phyloP scores from a whole-genome alignment of 2,113 vertebrate species.

The Rhinoderma darwinii region DNA sequence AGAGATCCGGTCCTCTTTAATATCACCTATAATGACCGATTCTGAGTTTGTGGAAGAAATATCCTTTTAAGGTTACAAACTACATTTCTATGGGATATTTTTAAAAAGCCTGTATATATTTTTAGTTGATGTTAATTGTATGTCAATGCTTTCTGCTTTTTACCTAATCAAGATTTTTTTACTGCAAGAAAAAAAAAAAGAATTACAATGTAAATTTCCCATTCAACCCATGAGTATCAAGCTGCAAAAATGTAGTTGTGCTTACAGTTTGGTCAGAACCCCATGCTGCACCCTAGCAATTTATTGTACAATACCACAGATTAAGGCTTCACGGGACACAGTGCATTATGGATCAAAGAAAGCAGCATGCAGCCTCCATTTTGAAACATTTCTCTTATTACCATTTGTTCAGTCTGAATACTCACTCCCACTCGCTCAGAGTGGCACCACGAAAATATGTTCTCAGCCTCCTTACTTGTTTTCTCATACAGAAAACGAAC shows the following conservation, averaged over 20 bases:
- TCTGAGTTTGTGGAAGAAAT: neutral
- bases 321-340: slow-evolving; percentile 56
- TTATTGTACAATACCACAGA: slow-evolving; percentile 56
- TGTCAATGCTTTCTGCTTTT: neutral
- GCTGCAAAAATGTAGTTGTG: slow-evolving; percentile 36
- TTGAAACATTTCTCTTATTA: slow-evolving; percentile 56
- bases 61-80: neutral
- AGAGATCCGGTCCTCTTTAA: neutral
- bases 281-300: slow-evolving; percentile 52
- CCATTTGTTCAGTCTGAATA: slow-evolving; percentile 55
- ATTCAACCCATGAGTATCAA: slow-evolving; percentile 45
- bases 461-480: slow-evolving; percentile 44
- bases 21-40: neutral
- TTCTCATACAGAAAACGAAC: slow-evolving; percentile 38
- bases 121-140: slow-evolving; percentile 23
- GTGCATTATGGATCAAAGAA: slow-evolving; percentile 59
- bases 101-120: neutral
- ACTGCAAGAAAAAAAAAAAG: slow-evolving; percentile 16
- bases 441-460: slow-evolving; percentile 54
- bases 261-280: slow-evolving; percentile 52
- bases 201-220: slow-evolving; percentile 41
- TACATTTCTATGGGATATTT: neutral
- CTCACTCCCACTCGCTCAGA: slow-evolving; percentile 58
- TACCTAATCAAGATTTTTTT: slow-evolving; percentile 23
- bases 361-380: slow-evolving; percentile 56